Base-by-base conservation (phyloP, 2,888 invertebrate species). In the Cephus nigrinus region DNA sequence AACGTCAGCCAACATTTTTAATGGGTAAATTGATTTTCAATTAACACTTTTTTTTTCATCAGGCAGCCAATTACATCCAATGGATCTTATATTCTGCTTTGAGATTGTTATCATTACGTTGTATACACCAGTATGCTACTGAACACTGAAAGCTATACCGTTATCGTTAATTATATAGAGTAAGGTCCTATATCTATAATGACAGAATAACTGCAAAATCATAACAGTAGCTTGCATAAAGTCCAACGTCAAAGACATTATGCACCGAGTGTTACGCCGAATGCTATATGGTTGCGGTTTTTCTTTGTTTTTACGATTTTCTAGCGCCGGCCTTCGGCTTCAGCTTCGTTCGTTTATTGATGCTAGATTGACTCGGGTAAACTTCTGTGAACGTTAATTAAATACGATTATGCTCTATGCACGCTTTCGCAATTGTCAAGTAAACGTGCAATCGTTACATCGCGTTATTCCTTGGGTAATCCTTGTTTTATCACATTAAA, bases 191-290 rank as follows among this genome's bases (percentile, higher is more conserved):
- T 82, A 83, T 83, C 84, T 83, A 87, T 88, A 83, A 84, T 83
- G 85, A 85, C 87, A 87, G 85, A 86, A 88, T 87, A 88, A 84
- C 80, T n/a, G 32, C 73, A 55, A 32, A 36, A 33, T 71, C 71
- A 76, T 82, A 84, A 81, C 82, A 81, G 84, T 80, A 82, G 40
- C 15, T 40, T 40, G 15, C 40, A 40, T 15, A 40, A 40, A 15
- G 1, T 40, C 36, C 36, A 36, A 36, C 36, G 36, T 15, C 36
- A 36, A 36, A 36, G 12, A 36, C 36, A 69, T n/a, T 69, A n/a
- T 15, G n/a, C 69, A 32, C 31, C 69, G 12, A 32, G 32, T 9
- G 11, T 32, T 69, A 32, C n/a, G 34, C 23, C 73, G 34, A 35
- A 9, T 69, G 69, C 30, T 69, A 15, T 30, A 30, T 73, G 4